Base-by-base conservation (phyloP, 2,797 vertebrate genomes). In the Danio choprae region DNA sequence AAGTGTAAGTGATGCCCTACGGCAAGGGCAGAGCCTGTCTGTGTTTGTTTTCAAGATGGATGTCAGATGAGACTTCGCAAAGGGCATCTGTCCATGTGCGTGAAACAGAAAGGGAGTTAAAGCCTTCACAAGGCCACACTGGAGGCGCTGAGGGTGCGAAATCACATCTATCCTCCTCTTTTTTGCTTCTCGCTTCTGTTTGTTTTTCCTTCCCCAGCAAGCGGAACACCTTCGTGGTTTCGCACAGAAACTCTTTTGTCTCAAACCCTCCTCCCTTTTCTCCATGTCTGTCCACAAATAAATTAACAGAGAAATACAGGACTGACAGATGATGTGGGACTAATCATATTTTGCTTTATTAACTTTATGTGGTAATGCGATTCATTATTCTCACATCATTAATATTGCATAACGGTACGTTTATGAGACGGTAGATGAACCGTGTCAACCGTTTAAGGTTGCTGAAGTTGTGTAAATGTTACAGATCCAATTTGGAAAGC, bases 1-100 rank as follows among this genome's bases (percentile, higher is more conserved):
- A 93, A 90, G 85, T 87, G 89, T 92, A 92, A 92, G 87, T 8
- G 84, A 89, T 89, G 87, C 88, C 87, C 63, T 36, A 29, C 38
- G 4, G 56, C 10, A 13, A 59, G 58, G 20, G 83, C 74, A 69
- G 38, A 59, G 50, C 71, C 41, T 18, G 59, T 84, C 85, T 82
- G 86, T 86, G 81, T 68, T 88, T 83, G 81, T 16, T 81, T 77
- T 80, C 84, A 58, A 81, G 81, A 80, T 80, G 74, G 77, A 79
- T 40, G 18, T 63, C 41, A 68, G 18, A 70, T 0, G 2, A 71
- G 55, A 60, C 46, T 63, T 55, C 16, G 2, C 10, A 18, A 41
- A 58, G 40, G 68, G 56, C 77, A 75, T 76, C 11, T 69, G 72
- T 75, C 83, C 76, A 67, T 7, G 46, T 51, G 46, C 71, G 12